Evolutionary conservation across 2,797 vertebrate species (phyloP).

Genomic region (Clamator glandarius): DNA sequence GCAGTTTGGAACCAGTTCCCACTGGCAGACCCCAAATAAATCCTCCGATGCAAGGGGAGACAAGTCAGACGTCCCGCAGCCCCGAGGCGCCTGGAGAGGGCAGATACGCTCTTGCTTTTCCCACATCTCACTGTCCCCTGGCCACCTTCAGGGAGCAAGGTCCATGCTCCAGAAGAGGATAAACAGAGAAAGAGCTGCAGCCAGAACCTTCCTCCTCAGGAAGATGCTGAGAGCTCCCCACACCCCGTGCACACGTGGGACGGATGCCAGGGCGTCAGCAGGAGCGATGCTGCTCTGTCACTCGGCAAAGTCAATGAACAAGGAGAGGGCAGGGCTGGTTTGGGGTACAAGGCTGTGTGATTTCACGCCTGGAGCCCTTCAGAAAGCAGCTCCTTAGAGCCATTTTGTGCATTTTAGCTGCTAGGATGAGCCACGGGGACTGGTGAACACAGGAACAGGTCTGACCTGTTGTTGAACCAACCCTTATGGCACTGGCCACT

Average conservation of each 20-base stretch:
- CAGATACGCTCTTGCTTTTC: neutral
- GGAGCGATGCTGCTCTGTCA: neutral
- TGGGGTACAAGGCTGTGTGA: neutral
- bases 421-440: neutral
- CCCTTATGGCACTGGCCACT: neutral
- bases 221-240: neutral
- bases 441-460: neutral
- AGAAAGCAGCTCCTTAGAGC: neutral
- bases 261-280: neutral
- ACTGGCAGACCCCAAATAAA: neutral
- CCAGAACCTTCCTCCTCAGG: neutral
- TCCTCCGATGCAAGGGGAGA: neutral
- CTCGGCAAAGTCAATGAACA: neutral
- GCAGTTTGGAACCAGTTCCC: neutral
- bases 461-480: neutral
- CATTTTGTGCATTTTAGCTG: neutral
- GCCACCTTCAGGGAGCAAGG: neutral
- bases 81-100: neutral
- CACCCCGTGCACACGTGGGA: accelerated
- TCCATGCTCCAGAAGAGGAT: accelerated
- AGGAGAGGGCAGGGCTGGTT: neutral
- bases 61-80: neutral
- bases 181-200: neutral
- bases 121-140: neutral
- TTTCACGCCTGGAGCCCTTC: neutral